Evolutionary conservation across 2,797 vertebrate genomes (phyloP), one percentile per base, ranked within the genome.

Genomic region (Lepus oiostolus): DNA sequence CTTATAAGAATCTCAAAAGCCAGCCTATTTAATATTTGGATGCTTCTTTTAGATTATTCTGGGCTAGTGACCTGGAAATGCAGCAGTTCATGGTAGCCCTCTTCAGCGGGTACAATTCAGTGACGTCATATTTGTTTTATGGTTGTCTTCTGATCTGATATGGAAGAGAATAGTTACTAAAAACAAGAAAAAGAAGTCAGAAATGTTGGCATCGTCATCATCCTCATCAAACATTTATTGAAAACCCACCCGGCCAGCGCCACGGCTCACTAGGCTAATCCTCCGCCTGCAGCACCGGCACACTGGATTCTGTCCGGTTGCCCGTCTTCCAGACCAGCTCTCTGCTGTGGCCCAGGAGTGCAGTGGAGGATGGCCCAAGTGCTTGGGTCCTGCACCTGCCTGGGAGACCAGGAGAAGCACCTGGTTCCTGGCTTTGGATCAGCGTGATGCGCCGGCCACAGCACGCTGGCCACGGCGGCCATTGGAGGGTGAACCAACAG

Each of bases 121-220:
- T 38, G 65, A 70, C 13, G 3, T 26, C 14, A 30, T 88, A 74
- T 26, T 95, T 87, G 38, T 63, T 93, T 92, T 58, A 12, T 91
- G 35, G 50, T 82, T 5, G 6, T 77, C 52, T 71, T 38, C 62
- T 58, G 68, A 58, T 88, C 63, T 72, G 50, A 38, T 30, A 67
- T 30, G 54, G 83, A 92, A 83, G 54, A 65, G 71, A 62, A 58
- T 9, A 82, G 17, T 60, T 67, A 85, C 28, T 87, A 80, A 75
- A 94, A 60, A 24, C 30, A 84, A 28, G 22, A 62, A 75, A 71
- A 68, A 65, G 24, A 38, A 77, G 12, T 68, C 9, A 32, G 47
- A 89, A 71, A 65, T 79, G 9, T 52, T 63, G 84, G 16, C 77
- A 62, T 85, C 26, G 30, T 26, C 19, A 10, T 74, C 50, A 24